Percentiles rank a stretch among this genome's conserved stretches.
Evolutionary conservation across 2,797 vertebrate species (phyloP).

Genomic region (Moxostoma hubbsi): DNA sequence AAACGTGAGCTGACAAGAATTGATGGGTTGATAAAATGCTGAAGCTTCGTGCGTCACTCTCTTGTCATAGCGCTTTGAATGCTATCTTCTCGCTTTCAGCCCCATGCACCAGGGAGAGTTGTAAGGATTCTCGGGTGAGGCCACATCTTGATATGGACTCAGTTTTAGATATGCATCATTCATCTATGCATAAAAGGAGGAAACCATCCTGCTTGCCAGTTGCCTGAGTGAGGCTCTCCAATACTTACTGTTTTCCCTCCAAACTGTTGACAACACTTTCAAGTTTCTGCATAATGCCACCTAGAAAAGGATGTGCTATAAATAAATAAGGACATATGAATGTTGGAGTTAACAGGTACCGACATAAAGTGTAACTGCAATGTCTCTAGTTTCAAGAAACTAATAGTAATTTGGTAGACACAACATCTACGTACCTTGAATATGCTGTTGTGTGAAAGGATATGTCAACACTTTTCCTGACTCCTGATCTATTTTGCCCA

Average conservation of each 20-base stretch:
- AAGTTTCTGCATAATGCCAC: slow-evolving; percentile 46
- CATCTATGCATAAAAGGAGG: slow-evolving; percentile 60
- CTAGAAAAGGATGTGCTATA: not conserved
- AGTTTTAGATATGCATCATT: slow-evolving; percentile 67
- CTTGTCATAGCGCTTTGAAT: slow-evolving; percentile 71
- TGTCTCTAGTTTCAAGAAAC: not conserved
- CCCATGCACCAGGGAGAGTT: slow-evolving; percentile 67
- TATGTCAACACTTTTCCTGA: not conserved
- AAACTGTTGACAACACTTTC: slow-evolving; percentile 14
- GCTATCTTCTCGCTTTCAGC: slow-evolving; percentile 74
- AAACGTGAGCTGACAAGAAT: slow-evolving; percentile 62
- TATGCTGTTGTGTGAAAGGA: not conserved
- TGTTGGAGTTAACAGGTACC: not conserved
- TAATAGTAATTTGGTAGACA: not conserved
- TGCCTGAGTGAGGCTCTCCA: slow-evolving; percentile 18
- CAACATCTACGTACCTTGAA: not conserved
- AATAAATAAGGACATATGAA: slow-evolving; percentile 33
- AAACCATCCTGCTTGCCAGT: slow-evolving; percentile 44
- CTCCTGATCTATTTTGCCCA: not conserved
- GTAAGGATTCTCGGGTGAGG: slow-evolving; percentile 67
- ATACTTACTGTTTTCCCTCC: not conserved
- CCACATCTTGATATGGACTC: slow-evolving; percentile 66
- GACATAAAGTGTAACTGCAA: too few species aligned
- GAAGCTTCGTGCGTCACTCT: slow-evolving; percentile 72
- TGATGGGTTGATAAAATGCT: slow-evolving; percentile 72